Evolutionary conservation across 2,113 vertebrate species (phyloP), one percentile per base, ranked within the genome.

Genomic region (Epinephelus cyanopodus): DNA sequence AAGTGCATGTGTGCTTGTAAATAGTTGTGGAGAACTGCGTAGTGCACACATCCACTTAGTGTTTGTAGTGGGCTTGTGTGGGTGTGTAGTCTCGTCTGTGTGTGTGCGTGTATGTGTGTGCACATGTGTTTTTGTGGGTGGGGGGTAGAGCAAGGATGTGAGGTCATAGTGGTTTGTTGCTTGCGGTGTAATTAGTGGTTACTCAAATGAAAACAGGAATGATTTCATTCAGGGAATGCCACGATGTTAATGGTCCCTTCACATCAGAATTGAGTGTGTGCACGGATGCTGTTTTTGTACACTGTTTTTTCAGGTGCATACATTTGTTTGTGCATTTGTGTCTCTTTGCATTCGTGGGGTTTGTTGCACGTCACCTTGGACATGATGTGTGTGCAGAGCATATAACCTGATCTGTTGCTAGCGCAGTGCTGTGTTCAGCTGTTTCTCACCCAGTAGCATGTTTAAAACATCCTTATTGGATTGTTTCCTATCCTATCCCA

Each of bases 161-260:
- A 93, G 91, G 89, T 92, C 89, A 90, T 90, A 18, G 88, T 72
- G 90, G 89, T 93, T 91, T 91, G 81, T 60, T 86, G 80, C 67
- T 83, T 90, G 84, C 27, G 86, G 81, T 88, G 83, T 85, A 90
- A 88, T 93, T 92, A 90, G 87, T 90, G 87, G 84, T 85, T 75
- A 88, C 76, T 79, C 63, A 73, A 91, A 93, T 90, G 68, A 92
- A 92, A 90, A 94, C 86, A 68, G 83, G 80, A 87, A 82, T 82
- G 74, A 83, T 85, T 91, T 86, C 63, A 79, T 83, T 77, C 73
- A 73, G 56, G 50, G 82, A 90, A 82, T 74, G 68, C 70, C 58
- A 54, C 66, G 6, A 67, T 60, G 68, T 74, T 65, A 81, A 87
- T 57, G 39, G 60, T 33, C 72, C 67, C 62, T 69, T 80, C 68